A percentile compares a stretch with the other conserved stretches of the same genome.
Evolutionary conservation across 1,140 invertebrate genomes (phyloP).

Genomic region (Trinorchestia longiramus): DNA sequence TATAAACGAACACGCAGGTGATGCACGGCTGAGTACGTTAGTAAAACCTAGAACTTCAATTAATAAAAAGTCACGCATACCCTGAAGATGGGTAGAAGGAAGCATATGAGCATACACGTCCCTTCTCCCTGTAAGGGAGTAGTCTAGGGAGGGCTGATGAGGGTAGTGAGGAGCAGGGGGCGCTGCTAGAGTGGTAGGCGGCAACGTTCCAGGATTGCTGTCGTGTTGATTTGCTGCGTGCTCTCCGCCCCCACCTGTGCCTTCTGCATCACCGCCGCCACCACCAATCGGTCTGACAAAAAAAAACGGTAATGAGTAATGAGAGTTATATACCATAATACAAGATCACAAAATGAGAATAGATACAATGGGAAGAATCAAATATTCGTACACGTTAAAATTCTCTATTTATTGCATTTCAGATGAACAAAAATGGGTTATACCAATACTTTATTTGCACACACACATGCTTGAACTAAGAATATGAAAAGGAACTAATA

Average conservation of each 20-base stretch:
- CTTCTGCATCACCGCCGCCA: background rate
- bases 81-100: conserved; percentile 71
- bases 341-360: background rate
- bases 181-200: conserved; percentile 62
- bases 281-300: conserved; percentile 28
- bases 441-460: no score
- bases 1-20: no score
- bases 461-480: no score
- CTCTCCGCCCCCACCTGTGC: conserved; percentile 67
- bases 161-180: conserved; percentile 70
- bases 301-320: background rate
- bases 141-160: conserved; percentile 81
- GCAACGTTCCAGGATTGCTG: background rate
- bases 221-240: conserved; percentile 66
- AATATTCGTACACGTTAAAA: no score
- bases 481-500: background rate
- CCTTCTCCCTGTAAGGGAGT: conserved; percentile 78
- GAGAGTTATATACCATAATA: background rate
- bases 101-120: conserved; percentile 74
- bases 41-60: no score
- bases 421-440: no score
- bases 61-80: conserved; percentile 65
- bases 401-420: no score
- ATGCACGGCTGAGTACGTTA: no score
- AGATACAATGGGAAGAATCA: background rate